Evolutionary conservation across 2,888 invertebrate species (phyloP).

Genomic region (Ectobius pallidus): DNA sequence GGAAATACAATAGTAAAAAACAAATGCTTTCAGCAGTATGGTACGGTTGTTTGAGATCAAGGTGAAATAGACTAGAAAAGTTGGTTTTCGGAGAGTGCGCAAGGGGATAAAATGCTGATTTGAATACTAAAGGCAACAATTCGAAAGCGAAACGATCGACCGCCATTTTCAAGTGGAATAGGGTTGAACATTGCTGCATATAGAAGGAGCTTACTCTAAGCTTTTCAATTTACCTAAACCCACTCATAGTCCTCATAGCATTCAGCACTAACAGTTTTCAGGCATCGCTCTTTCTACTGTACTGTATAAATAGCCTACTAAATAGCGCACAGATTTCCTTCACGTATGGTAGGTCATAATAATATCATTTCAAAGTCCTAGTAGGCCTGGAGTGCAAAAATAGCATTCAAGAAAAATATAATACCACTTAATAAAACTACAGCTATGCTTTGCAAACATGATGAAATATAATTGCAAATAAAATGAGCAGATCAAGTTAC

Average conservation of each 20-base stretch:
- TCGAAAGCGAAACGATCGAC: background rate
- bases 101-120: too few species aligned
- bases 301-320: background rate
- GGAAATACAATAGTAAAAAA: too few species aligned
- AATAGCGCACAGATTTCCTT: background rate
- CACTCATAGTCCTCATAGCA: background rate
- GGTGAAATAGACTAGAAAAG: background rate
- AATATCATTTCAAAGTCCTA: too few species aligned
- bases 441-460: too few species aligned
- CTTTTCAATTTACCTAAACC: slow-evolving; percentile 10
- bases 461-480: too few species aligned
- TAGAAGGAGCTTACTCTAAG: background rate
- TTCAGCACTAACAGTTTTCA: background rate
- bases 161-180: background rate
- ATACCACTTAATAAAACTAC: too few species aligned
- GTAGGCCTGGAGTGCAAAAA: too few species aligned
- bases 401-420: too few species aligned
- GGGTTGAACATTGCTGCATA: background rate
- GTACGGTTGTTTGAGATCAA: too few species aligned
- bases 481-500: too few species aligned
- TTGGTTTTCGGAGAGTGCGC: background rate
- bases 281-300: background rate
- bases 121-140: slow-evolving; percentile 6
- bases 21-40: too few species aligned
- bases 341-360: too few species aligned